These are phyloP conservation scores for Nemopilema nomurai DNA, from an alignment of 30 jellyfish, hydroid and myxozoan species.

Conservation along the genomic window DNA sequence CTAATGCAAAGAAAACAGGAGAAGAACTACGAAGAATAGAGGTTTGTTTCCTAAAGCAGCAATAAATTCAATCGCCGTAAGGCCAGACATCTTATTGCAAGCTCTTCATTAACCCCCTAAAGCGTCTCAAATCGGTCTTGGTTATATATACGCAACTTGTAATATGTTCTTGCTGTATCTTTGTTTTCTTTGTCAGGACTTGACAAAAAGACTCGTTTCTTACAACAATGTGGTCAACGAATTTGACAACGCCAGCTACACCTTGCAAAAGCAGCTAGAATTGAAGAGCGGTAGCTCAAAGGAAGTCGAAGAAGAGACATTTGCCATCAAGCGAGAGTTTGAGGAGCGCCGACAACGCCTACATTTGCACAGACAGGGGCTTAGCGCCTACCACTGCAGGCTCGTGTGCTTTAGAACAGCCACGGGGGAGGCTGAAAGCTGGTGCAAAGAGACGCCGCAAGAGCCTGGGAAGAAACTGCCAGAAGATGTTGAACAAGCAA, in stretches of 20 bases:
- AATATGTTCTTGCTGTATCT: no score
- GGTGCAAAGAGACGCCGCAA: slow-evolving; percentile 71
- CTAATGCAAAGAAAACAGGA: slow-evolving; percentile 63
- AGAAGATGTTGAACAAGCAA: slow-evolving; percentile 69
- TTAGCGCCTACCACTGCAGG: slow-evolving; percentile 62
- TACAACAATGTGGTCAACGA: slow-evolving; percentile 57
- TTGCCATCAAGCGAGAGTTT: slow-evolving; percentile 42
- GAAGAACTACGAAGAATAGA: slow-evolving; percentile 68
- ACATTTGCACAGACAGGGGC: slow-evolving; percentile 32
- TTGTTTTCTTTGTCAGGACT: slow-evolving; percentile 38
- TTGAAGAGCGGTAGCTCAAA: slow-evolving; percentile 56
- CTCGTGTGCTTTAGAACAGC: slow-evolving; percentile 48
- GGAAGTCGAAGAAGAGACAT: slow-evolving; percentile 46
- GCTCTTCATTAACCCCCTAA: no score
- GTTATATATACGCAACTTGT: no score
- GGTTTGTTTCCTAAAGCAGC: slow-evolving; percentile 21
- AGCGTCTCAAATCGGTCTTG: no score
- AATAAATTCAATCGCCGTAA: neutral
- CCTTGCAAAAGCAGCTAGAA: slow-evolving; percentile 48
- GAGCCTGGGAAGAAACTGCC: slow-evolving; percentile 53
- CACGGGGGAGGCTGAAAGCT: slow-evolving; percentile 29
- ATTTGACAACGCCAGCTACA: slow-evolving; percentile 49
- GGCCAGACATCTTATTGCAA: no score
- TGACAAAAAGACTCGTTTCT: slow-evolving; percentile 44
- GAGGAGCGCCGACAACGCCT: slow-evolving; percentile 36